Conservation (phyloP, 2,797 vertebrate genomes). For the Psittacula echo region DNA sequence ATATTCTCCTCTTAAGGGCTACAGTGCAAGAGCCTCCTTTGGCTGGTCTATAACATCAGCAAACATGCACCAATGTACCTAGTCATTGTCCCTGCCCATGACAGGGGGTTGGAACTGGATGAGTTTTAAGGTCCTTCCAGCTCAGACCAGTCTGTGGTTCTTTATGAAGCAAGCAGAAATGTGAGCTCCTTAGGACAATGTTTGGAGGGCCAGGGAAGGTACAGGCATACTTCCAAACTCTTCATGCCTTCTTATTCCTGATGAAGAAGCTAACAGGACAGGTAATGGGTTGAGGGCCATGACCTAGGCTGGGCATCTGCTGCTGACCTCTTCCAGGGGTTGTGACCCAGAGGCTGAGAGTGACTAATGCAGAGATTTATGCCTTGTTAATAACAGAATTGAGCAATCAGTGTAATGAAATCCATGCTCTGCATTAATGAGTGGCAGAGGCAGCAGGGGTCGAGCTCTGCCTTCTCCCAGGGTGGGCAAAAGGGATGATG, state of each 20-base stretch:
- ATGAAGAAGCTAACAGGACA: not conserved
- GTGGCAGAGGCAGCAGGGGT: not conserved
- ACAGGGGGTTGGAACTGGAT: not conserved
- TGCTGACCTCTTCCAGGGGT: not conserved
- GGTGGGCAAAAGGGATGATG: not conserved
- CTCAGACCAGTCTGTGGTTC: not conserved
- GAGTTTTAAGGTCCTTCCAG: not conserved
- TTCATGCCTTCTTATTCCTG: not conserved
- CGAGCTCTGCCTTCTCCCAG: not conserved
- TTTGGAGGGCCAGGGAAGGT: not conserved
- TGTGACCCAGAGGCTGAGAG: not conserved
- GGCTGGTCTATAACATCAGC: accelerated
- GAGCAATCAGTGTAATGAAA: slow-evolving; percentile 62
- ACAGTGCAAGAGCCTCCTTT: not conserved
- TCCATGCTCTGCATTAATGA: slow-evolving; percentile 47
- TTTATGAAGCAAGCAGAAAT: not conserved
- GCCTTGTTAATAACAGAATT: slow-evolving; percentile 54
- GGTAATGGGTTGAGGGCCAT: not conserved
- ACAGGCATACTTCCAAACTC: not conserved
- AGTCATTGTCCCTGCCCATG: not conserved
- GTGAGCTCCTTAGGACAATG: not conserved
- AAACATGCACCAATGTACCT: not conserved
- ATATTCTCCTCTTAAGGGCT: not conserved
- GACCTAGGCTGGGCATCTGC: not conserved
- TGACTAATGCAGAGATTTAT: slow-evolving; percentile 21